Conservation (phyloP, 2,888 invertebrate genomes). For the Hydriomena furcata region DNA sequence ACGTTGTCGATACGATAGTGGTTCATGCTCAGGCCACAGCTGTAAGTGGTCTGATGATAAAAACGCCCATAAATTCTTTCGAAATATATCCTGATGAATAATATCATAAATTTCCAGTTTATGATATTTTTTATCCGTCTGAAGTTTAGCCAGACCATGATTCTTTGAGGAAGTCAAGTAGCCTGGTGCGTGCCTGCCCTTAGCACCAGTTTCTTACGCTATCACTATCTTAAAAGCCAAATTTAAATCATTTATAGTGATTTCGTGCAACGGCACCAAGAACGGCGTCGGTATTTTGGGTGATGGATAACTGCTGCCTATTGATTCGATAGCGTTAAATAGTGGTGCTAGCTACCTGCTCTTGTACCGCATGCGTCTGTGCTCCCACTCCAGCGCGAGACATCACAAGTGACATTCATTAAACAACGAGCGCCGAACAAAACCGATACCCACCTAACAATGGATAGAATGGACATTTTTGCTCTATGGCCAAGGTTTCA, state of each 20-base stretch:
- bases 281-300: no score
- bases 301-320: no score
- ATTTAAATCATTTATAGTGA: no score
- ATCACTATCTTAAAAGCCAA: no score
- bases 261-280: no score
- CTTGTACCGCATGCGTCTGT: conserved; percentile 1
- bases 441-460: conserved; percentile 45
- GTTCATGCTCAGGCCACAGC: no score
- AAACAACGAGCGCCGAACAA: conserved; percentile 59
- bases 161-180: conserved; percentile 8
- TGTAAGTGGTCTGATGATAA: no score
- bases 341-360: not conserved
- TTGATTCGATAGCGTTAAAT: not conserved
- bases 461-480: conserved; percentile 10
- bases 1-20: no score
- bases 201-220: not conserved
- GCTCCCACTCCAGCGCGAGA: conserved; percentile 37
- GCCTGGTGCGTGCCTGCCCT: not conserved
- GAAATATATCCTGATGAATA: no score
- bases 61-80: no score
- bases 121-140: not conserved
- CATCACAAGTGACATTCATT: conserved; percentile 61
- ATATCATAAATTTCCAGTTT: no score
- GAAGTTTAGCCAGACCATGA: conserved; percentile 2
- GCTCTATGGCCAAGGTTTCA: no score